phyloP scores from a whole-genome alignment of 1,140 invertebrate species.

The Apis laboriosa region DNA sequence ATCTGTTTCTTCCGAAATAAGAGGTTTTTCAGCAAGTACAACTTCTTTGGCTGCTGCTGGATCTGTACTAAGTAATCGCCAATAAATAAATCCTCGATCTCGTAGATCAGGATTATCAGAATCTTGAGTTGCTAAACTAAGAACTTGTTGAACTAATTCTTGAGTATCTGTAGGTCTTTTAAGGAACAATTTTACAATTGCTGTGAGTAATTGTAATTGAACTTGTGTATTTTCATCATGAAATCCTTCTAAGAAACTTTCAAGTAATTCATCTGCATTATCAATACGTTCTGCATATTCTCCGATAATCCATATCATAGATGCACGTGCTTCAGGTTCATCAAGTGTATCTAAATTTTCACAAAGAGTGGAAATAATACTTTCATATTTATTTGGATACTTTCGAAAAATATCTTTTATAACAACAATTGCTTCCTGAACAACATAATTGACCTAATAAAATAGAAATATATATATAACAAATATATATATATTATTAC shows the following conservation, averaged over 20 bases:
- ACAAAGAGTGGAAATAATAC: conserved; percentile 99
- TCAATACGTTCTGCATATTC: conserved; percentile 99
- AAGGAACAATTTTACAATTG: conserved; percentile 99
- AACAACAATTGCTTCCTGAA: conserved; percentile 99
- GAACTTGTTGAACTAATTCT: conserved; percentile 97
- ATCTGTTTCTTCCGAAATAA: conserved; percentile 99
- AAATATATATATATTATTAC: neutral
- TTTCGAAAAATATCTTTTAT: conserved; percentile 99
- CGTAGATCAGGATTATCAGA: conserved; percentile 99
- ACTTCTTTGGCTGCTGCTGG: conserved; percentile 99
- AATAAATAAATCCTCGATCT: conserved; percentile 99
- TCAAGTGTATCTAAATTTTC: conserved; percentile 99
- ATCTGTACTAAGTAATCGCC: conserved; percentile 98
- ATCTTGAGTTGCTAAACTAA: conserved; percentile 97
- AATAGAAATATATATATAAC: neutral
- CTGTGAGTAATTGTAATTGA: conserved; percentile 97
- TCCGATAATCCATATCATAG: conserved; percentile 99
- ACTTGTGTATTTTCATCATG: conserved; percentile 99
- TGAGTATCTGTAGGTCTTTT: conserved; percentile 99
- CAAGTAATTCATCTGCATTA: conserved; percentile 98
- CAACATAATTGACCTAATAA: conserved; percentile 95
- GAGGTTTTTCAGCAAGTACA: conserved; percentile 99
- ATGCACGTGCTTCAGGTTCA: conserved; percentile 99
- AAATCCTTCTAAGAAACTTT: conserved; percentile 99
- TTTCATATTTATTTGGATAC: conserved; percentile 99